A percentile compares a stretch with the other conserved stretches of the same genome.
Conservation (phyloP, 2,888 invertebrate genomes). For the Ectropis crepuscularia region DNA sequence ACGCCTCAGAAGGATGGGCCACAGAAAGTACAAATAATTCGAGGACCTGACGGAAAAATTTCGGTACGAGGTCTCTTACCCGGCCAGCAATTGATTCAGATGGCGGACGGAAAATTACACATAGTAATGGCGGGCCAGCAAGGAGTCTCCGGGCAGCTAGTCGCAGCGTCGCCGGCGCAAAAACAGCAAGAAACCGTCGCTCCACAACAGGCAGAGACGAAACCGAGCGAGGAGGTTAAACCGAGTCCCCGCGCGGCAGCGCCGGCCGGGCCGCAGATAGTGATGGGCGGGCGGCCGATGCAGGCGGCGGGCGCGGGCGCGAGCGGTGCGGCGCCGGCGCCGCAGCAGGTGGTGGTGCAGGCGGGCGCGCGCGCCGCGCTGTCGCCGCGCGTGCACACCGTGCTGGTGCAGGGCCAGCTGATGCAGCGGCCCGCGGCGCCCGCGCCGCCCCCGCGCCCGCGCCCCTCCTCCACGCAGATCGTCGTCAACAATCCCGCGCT, state of each 20-base stretch:
- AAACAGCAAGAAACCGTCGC: slow-evolving; percentile 44
- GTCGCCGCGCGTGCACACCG: slow-evolving; percentile 60
- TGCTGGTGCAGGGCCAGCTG: slow-evolving; percentile 64
- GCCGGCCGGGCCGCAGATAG: slow-evolving; percentile 53
- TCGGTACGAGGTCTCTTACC: slow-evolving; percentile 96
- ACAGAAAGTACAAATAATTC: slow-evolving; percentile 95
- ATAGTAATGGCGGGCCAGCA: slow-evolving; percentile 89
- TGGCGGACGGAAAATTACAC: slow-evolving; percentile 97
- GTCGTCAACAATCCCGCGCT: slow-evolving; percentile 91
- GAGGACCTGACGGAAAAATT: slow-evolving; percentile 95
- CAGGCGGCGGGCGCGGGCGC: slow-evolving; percentile 50
- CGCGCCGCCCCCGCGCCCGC: slow-evolving; percentile 57
- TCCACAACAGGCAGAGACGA: slow-evolving; percentile 39
- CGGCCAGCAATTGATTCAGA: slow-evolving; percentile 96
- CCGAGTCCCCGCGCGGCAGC: slow-evolving; percentile 37
- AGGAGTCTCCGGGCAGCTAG: slow-evolving; percentile 75
- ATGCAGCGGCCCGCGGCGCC: slow-evolving; percentile 56
- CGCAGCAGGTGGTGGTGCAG: slow-evolving; percentile 58
- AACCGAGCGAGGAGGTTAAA: slow-evolving; percentile 39
- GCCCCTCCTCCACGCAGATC: slow-evolving; percentile 83
- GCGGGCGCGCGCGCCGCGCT: slow-evolving; percentile 56
- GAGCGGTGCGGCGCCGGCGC: slow-evolving; percentile 57
- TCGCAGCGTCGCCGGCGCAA: slow-evolving; percentile 63
- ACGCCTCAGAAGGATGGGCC: slow-evolving; percentile 77
- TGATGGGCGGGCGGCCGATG: slow-evolving; percentile 60